These are phyloP conservation scores for Sussaba pulchella DNA, from an alignment of 2,888 invertebrate species.

Conservation along the genomic window DNA sequence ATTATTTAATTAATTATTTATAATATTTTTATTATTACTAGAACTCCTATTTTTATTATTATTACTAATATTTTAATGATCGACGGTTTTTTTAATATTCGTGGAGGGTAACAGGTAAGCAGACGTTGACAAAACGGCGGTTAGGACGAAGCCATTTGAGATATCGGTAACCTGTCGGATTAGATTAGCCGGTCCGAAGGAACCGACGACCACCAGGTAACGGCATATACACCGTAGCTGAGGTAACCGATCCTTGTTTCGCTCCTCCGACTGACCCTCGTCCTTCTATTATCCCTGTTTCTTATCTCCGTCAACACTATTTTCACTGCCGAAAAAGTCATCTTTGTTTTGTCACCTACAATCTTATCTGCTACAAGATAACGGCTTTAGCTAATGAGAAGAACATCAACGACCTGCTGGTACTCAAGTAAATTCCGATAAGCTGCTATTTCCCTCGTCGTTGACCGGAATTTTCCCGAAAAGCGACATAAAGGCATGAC, in stretches of 20 bases:
- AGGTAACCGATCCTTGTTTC: conserved; percentile 75
- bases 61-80: too few species aligned
- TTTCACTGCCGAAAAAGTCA: conserved; percentile 34
- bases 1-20: too few species aligned
- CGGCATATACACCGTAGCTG: conserved; percentile 62
- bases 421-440: neutral
- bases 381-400: conserved; percentile 47
- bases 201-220: conserved; percentile 77
- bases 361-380: conserved; percentile 62
- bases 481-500: too few species aligned
- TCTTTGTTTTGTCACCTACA: conserved; percentile 7
- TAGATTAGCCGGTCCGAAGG: conserved; percentile 76
- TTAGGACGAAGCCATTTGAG: conserved; percentile 74
- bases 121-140: conserved; percentile 78
- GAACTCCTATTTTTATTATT: too few species aligned
- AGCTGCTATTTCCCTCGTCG: conserved; percentile 28
- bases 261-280: conserved; percentile 58
- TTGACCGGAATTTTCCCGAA: conserved; percentile 21
- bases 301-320: conserved; percentile 53
- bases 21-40: too few species aligned
- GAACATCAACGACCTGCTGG: conserved; percentile 9
- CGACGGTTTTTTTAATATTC: neutral
- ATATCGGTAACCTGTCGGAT: conserved; percentile 80
- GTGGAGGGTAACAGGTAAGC: conserved; percentile 74
- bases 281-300: conserved; percentile 31